phyloP scores from a whole-genome alignment of 2,797 vertebrate species.

The Chaetodon trifasciatus region DNA sequence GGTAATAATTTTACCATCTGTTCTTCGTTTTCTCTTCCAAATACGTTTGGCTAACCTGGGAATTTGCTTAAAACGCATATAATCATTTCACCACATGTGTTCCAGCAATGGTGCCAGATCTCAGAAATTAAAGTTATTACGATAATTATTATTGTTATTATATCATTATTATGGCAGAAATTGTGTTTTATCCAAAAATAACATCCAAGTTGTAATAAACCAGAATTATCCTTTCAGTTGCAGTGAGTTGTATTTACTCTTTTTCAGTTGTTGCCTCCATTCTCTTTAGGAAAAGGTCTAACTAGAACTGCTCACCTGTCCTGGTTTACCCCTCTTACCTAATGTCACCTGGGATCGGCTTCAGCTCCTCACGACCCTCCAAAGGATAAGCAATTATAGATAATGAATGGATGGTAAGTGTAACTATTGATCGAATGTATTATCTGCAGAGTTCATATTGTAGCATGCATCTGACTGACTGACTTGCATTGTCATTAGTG shows the following conservation, averaged over 20 bases:
- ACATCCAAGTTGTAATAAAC: not conserved
- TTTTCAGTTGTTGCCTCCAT: not conserved
- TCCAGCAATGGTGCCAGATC: not conserved
- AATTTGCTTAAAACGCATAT: not conserved
- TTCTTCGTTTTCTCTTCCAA: not conserved
- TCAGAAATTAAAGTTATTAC: not conserved
- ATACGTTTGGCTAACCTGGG: not conserved
- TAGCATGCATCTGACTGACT: not conserved
- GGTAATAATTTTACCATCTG: not conserved
- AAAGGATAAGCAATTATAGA: no score
- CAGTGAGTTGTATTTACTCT: not conserved
- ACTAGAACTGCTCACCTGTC: no score
- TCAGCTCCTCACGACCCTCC: no score
- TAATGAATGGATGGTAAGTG: not conserved
- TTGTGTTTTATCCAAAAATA: not conserved
- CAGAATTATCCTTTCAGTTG: not conserved
- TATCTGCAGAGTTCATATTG: not conserved
- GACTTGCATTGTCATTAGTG: constrained; percentile 13
- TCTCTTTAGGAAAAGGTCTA: not conserved
- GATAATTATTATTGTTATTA: no score
- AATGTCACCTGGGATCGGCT: no score
- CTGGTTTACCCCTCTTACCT: no score
- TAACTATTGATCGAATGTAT: not conserved
- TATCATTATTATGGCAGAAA: not conserved
- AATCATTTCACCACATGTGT: not conserved